Conservation (phyloP, 2,113 vertebrate species). For the Rattus rattus region DNA sequence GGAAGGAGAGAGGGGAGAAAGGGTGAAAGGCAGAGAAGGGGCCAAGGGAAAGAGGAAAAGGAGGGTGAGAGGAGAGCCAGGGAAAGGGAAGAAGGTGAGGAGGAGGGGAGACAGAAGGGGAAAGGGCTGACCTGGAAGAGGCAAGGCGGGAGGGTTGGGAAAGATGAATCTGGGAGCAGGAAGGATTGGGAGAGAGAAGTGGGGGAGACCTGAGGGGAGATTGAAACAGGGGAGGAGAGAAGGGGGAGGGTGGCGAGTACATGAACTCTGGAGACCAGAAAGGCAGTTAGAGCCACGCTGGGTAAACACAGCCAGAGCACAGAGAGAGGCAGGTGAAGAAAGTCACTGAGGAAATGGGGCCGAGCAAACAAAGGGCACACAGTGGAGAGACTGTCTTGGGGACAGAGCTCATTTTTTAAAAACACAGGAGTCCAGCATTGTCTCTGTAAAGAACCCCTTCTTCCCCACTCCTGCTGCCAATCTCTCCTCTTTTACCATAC, state of each 20-base stretch:
- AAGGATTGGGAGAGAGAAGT: constrained; percentile 33
- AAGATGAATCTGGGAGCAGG: neutral
- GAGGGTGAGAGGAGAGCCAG: neutral
- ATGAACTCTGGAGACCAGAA: neutral
- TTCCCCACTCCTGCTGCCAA: neutral
- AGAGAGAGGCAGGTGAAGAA: constrained; percentile 66
- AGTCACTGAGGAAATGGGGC: neutral
- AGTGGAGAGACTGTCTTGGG: neutral
- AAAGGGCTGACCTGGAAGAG: constrained; percentile 14
- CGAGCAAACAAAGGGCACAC: neutral
- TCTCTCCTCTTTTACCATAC: neutral
- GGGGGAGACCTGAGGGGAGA: constrained; percentile 22
- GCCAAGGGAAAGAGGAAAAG: neutral
- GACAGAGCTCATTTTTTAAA: constrained; percentile 20
- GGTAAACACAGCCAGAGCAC: neutral
- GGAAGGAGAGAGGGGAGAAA: neutral
- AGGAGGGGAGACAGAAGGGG: constrained; percentile 33
- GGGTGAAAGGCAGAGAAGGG: neutral
- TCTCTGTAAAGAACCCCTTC: constrained; percentile 39
- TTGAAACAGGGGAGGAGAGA: neutral
- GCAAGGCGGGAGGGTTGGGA: neutral
- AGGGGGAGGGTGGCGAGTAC: neutral
- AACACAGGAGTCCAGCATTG: neutral
- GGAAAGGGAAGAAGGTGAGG: neutral
- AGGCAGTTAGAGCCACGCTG: neutral